These are phyloP conservation scores for Spicauda simplicius DNA, from an alignment of 2,888 invertebrate genomes.

Conservation along the genomic window DNA sequence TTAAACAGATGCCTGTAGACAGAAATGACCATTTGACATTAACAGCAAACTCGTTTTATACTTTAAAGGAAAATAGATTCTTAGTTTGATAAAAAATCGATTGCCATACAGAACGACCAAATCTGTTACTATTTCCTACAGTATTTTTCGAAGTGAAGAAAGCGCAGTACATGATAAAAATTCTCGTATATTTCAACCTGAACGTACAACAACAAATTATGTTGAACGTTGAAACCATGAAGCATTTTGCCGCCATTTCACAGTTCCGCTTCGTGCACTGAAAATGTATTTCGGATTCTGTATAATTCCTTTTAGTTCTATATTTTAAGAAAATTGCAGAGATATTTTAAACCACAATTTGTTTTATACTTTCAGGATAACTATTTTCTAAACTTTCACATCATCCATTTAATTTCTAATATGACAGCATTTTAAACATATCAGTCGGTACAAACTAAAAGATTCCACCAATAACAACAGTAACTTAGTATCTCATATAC, in stretches of 20 bases:
- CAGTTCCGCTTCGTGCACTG: slow-evolving; percentile 33
- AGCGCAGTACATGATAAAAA: slow-evolving; percentile 14
- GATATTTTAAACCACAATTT: neutral
- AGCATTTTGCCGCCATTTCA: slow-evolving; percentile 36
- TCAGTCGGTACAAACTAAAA: too few relatives aligned
- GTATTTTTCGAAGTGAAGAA: neutral
- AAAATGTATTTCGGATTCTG: slow-evolving; percentile 34
- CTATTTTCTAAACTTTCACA: too few relatives aligned
- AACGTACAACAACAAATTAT: slow-evolving; percentile 33
- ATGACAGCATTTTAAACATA: too few relatives aligned
- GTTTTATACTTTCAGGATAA: neutral
- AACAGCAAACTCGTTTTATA: too few relatives aligned
- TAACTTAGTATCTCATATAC: too few relatives aligned
- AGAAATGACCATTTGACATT: too few relatives aligned
- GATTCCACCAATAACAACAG: too few relatives aligned
- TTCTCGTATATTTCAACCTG: slow-evolving; percentile 17
- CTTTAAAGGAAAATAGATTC: too few relatives aligned
- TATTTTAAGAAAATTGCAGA: slow-evolving; percentile 19
- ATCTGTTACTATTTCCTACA: neutral
- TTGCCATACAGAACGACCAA: neutral
- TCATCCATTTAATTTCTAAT: too few relatives aligned
- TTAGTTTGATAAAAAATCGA: neutral
- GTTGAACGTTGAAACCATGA: slow-evolving; percentile 35
- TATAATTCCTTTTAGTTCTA: slow-evolving; percentile 26
- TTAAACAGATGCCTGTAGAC: too few relatives aligned